Percentiles rank a stretch among this genome's conserved stretches.
These are phyloP conservation scores for Enteromius mattozi DNA, from an alignment of 2,797 vertebrate genomes.

Conservation along the genomic window DNA sequence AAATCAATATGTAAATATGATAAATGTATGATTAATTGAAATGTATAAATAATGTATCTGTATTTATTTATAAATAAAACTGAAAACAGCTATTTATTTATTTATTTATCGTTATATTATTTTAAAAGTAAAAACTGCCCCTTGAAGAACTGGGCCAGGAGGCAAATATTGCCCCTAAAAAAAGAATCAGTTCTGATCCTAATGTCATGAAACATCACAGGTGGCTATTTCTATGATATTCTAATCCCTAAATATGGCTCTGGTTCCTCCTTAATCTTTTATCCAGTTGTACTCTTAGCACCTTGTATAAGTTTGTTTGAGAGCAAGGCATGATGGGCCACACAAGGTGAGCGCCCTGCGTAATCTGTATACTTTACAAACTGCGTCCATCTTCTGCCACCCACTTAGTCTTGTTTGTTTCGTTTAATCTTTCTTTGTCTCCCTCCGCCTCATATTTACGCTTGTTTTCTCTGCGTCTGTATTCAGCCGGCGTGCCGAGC, in stretches of 20 bases:
- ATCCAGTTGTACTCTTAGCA: not conserved
- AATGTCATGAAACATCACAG: not conserved
- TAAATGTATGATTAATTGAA: not conserved
- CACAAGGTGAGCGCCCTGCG: constrained; percentile 72
- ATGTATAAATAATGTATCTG: not conserved
- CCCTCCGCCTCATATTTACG: constrained; percentile 14
- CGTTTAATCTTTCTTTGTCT: constrained; percentile 21
- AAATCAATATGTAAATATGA: not conserved
- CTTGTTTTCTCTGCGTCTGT: constrained; percentile 24
- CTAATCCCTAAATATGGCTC: not conserved
- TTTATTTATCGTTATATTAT: not conserved
- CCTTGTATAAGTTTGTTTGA: not conserved
- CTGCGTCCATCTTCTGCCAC: constrained; percentile 64
- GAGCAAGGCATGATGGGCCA: constrained; percentile 68
- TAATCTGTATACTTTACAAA: constrained; percentile 77
- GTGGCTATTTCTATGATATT: not conserved
- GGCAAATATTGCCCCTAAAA: not conserved
- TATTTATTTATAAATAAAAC: not conserved
- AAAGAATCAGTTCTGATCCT: not conserved
- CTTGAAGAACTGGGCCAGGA: not conserved
- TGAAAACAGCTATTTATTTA: not conserved
- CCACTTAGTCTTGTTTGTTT: constrained; percentile 70
- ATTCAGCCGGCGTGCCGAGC: constrained; percentile 10
- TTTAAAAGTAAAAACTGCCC: not conserved
- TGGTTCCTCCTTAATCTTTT: not conserved